Evolutionary conservation across 2,113 vertebrate species (phyloP), one percentile per base, ranked within the genome.

Genomic region (Daboia siamensis): DNA sequence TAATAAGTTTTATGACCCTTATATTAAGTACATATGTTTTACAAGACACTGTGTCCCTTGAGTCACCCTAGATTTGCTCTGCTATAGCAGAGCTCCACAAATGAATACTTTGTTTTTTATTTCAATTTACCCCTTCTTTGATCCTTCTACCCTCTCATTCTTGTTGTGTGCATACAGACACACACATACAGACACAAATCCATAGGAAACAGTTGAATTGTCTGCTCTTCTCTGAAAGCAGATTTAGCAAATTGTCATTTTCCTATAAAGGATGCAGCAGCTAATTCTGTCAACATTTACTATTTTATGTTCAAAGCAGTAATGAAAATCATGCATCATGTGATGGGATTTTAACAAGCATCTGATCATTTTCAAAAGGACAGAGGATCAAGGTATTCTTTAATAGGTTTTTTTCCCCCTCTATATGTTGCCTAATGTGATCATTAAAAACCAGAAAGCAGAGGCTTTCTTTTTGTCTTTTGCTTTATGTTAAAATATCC

Each of bases 11-110:
- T 99, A 99, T 98, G 98, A 97, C 98, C 97, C 97, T 98, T 98
- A 98, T 99, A 99, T 99, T 98, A 98, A 99, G 98, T 98, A 98
- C 98, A 99, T 98, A 98, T 99, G 99, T 99, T 99, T 98, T 98
- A 99, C 98, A 99, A 98, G 98, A 98, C 98, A 97, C 94, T 94
- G 96, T 98, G 99, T 99, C 98, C 98, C 99, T 98, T 98, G 97
- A 97, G 97, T 99, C 98, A 99, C 98, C 98, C 98, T 98, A 96
- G 97, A 97, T 98, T 98, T 98, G 97, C 97, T 96, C 96, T 97
- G 96, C 96, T 97, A 96, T 93, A 96, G 94, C 94, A 92, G 94
- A 97, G 94, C 95, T 97, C 97, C 97, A 97, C 98, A 97, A 97
- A 98, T 97, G 97, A 97, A 98, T 97, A 96, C 96, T 95, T 95